These are phyloP conservation scores for Orussus abietinus DNA, from an alignment of 1,140 invertebrate species.

Conservation along the genomic window DNA sequence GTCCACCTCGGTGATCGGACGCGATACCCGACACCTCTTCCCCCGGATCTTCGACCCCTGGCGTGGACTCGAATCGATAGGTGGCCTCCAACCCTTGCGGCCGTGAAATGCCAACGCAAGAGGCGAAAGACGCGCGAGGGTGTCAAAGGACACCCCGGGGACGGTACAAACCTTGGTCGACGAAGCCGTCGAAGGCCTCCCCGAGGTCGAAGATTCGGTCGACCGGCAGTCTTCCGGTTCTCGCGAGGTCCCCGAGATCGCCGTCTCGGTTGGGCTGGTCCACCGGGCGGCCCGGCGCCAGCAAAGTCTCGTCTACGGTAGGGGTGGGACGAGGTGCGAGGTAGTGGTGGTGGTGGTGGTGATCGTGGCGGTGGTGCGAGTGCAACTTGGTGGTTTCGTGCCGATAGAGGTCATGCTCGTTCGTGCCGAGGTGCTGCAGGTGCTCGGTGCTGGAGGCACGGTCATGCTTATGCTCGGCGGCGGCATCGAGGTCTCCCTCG, in stretches of 20 bases:
- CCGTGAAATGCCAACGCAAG: neutral
- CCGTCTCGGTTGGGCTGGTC: too few species aligned
- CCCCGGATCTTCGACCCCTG: too few species aligned
- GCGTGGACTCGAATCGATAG: too few species aligned
- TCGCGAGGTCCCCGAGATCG: constrained; percentile 43
- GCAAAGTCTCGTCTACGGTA: constrained; percentile 39
- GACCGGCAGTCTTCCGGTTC: constrained; percentile 40
- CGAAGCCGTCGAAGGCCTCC: constrained; percentile 48
- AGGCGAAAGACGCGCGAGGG: constrained; percentile 5
- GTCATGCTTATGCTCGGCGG: constrained; percentile 40
- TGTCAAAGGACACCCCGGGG: neutral
- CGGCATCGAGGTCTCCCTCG: constrained; percentile 15
- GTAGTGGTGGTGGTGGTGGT: constrained; percentile 26
- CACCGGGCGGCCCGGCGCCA: too few species aligned
- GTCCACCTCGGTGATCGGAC: too few species aligned
- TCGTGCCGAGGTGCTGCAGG: constrained; percentile 38
- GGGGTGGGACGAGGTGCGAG: constrained; percentile 36
- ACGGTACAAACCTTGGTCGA: constrained; percentile 51
- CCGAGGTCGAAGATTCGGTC: constrained; percentile 47
- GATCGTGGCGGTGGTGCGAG: constrained; percentile 20
- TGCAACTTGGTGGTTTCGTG: constrained; percentile 16
- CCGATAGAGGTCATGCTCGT: constrained; percentile 34
- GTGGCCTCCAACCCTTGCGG: too few species aligned
- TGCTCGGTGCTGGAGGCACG: constrained; percentile 41
- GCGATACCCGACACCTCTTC: too few species aligned